A percentile compares a stretch with the other conserved stretches of the same genome.
These are phyloP conservation scores for Gnathonemus longibarbis DNA, from an alignment of 2,113 vertebrate species.

Conservation along the genomic window DNA sequence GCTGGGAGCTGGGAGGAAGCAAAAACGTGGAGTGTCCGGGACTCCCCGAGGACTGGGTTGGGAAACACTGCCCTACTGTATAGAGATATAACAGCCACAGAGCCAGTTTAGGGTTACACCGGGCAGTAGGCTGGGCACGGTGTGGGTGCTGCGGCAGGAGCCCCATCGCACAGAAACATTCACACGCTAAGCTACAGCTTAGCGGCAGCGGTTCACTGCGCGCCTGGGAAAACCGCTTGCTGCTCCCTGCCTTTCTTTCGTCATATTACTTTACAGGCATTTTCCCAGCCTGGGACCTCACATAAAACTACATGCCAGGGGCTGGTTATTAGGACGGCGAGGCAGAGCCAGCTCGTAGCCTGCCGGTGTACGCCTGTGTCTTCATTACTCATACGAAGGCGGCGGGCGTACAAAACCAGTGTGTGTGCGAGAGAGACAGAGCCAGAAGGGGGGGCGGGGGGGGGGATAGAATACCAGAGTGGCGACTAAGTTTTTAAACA, in stretches of 20 bases:
- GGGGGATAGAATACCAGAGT: not conserved
- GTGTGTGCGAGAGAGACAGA: not conserved
- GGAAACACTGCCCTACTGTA: not conserved
- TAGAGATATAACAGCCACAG: not conserved
- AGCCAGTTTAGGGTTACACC: not conserved
- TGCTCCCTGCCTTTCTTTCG: not conserved
- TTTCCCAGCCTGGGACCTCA: not conserved
- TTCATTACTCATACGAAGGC: not conserved
- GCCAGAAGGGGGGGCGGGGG: not conserved
- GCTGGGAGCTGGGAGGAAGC: too few relatives aligned
- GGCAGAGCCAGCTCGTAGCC: not conserved
- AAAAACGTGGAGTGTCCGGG: too few relatives aligned
- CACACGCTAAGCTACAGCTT: not conserved
- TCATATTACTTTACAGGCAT: not conserved
- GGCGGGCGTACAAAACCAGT: not conserved
- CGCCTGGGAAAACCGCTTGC: not conserved
- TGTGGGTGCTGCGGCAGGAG: too few relatives aligned
- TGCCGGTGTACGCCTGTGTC: not conserved
- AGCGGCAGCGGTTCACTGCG: not conserved
- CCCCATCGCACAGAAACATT: not conserved
- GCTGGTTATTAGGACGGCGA: not conserved
- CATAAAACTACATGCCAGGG: not conserved
- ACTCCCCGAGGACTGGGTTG: too few relatives aligned
- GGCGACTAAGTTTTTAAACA: not conserved
- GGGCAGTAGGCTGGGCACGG: not conserved